These are phyloP conservation scores for Calliphora vicina DNA, from an alignment of 1,140 invertebrate genomes.

Conservation along the genomic window DNA sequence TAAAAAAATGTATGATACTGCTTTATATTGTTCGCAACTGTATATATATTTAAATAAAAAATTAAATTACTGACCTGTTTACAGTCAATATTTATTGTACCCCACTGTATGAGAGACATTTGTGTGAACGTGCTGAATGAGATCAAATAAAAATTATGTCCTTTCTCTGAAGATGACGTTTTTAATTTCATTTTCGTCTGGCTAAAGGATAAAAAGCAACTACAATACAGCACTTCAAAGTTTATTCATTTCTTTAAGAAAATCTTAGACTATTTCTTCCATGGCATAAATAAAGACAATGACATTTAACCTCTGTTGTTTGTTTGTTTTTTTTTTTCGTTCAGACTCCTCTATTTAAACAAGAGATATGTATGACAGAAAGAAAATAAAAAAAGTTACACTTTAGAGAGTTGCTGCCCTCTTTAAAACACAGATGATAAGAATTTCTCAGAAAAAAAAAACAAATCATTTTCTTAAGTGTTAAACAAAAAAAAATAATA, in stretches of 20 bases:
- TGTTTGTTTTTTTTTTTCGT: not conserved
- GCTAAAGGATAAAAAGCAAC: not conserved
- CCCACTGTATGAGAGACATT: not conserved
- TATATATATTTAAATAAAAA: too few relatives aligned
- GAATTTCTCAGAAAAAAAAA: not conserved
- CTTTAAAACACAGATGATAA: not conserved
- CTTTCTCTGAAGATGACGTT: not conserved
- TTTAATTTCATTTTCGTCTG: not conserved
- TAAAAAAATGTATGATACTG: too few relatives aligned
- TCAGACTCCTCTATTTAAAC: not conserved
- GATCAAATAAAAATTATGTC: too few relatives aligned
- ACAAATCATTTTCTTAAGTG: not conserved
- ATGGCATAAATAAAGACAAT: not conserved
- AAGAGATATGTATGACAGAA: too few relatives aligned
- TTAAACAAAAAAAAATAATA: not conserved
- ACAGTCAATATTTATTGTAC: too few relatives aligned
- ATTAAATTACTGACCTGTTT: too few relatives aligned
- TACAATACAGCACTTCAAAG: not conserved
- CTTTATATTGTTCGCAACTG: too few relatives aligned
- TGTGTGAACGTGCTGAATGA: not conserved
- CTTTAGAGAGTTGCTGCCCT: not conserved
- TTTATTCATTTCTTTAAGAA: not conserved
- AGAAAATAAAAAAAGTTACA: not conserved
- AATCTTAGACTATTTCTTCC: not conserved
- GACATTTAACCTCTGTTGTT: not conserved